Evolutionary conservation across 2,113 vertebrate species (phyloP).

Genomic region (Acanthisitta chloris): DNA sequence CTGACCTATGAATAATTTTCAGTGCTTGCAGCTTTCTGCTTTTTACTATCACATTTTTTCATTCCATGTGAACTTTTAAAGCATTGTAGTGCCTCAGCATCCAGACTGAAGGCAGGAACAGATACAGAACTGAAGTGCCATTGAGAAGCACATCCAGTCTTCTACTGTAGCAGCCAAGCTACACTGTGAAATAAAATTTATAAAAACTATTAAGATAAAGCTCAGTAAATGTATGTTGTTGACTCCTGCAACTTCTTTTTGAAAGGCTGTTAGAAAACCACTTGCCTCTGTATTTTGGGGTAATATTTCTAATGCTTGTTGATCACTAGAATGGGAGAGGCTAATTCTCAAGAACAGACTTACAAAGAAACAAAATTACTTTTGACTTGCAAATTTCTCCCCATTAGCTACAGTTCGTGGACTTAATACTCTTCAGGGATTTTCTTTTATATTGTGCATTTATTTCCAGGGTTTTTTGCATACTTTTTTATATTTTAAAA

Average conservation of each 20-base stretch:
- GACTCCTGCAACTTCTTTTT: background rate
- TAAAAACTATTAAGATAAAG: conserved; percentile 20
- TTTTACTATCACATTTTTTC: background rate
- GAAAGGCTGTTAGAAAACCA: conserved; percentile 25
- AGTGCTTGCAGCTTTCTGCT: background rate
- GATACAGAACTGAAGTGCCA: background rate
- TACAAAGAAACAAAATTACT: conserved; percentile 58
- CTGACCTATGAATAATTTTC: background rate
- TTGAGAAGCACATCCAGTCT: background rate
- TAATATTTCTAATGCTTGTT: conserved; percentile 53
- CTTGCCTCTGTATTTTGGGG: conserved; percentile 32
- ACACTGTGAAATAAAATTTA: background rate
- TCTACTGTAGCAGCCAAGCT: background rate
- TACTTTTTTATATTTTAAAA: conserved; percentile 3
- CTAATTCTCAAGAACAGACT: conserved; percentile 42
- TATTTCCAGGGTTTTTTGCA: background rate
- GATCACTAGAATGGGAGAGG: conserved; percentile 27
- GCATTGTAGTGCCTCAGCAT: background rate
- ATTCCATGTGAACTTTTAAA: background rate
- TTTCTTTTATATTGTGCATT: conserved; percentile 10
- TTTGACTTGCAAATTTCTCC: conserved; percentile 54
- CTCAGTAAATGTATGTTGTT: background rate
- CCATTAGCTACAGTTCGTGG: conserved; percentile 33
- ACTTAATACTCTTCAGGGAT: conserved; percentile 13
- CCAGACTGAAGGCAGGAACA: background rate